phyloP scores from a whole-genome alignment of 2,797 vertebrate genomes.

The Pantherophis alleghaniensis region DNA sequence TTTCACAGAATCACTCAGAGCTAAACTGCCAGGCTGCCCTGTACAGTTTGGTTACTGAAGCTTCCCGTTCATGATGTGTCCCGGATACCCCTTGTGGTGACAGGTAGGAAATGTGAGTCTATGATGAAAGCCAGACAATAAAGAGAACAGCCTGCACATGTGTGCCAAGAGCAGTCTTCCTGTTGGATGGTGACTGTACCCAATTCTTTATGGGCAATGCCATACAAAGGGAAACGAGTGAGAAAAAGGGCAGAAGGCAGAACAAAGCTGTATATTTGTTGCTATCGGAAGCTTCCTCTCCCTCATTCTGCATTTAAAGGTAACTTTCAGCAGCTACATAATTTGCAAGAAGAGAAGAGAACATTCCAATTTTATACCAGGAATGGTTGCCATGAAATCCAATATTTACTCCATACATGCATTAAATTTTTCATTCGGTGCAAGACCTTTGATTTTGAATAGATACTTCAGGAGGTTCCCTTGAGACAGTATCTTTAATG shows the following conservation, averaged over 20 bases:
- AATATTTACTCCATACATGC: rapidly evolving
- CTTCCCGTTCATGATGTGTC: slow-evolving; percentile 16
- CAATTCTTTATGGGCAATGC: neutral
- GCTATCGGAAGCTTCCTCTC: rapidly evolving
- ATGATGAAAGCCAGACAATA: slow-evolving; percentile 49
- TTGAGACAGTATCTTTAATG: neutral
- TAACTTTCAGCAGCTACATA: slow-evolving; percentile 13
- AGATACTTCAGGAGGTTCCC: neutral
- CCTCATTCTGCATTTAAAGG: neutral
- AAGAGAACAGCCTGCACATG: slow-evolving; percentile 40
- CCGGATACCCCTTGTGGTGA: slow-evolving; percentile 63
- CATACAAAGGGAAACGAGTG: neutral
- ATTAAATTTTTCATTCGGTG: rapidly evolving
- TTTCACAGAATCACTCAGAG: slow-evolving; percentile 29
- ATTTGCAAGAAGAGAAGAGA: slow-evolving; percentile 12
- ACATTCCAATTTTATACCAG: neutral
- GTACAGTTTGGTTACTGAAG: slow-evolving; percentile 30
- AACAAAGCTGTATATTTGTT: neutral
- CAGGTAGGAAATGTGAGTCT: slow-evolving; percentile 55
- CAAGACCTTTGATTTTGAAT: neutral
- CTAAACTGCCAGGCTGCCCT: slow-evolving; percentile 43
- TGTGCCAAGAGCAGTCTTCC: neutral
- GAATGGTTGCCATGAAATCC: slow-evolving; percentile 13
- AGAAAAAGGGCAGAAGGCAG: neutral
- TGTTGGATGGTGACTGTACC: neutral